phyloP scores from a whole-genome alignment of 2,888 invertebrate species.

The Ornithoptera priamus region DNA sequence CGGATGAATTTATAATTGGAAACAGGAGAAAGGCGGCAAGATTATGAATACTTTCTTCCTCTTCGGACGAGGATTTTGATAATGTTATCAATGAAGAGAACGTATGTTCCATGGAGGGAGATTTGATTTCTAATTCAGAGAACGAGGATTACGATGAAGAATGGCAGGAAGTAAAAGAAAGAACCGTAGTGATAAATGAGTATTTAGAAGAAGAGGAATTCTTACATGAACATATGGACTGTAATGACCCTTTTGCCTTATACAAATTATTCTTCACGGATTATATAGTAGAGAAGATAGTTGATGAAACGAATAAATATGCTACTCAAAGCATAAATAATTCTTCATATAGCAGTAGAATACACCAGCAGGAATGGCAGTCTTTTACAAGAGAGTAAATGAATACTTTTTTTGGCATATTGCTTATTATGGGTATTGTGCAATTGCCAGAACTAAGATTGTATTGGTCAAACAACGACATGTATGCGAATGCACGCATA shows the following conservation, averaged over 20 bases:
- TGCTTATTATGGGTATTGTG: constrained; percentile 31
- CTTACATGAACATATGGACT: neutral
- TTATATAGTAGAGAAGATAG: constrained; percentile 3
- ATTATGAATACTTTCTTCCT: neutral
- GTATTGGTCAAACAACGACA: constrained; percentile 35
- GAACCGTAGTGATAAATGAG: neutral
- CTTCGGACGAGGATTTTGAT: neutral
- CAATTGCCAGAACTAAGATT: constrained; percentile 29
- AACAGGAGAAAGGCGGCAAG: neutral
- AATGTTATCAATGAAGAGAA: neutral
- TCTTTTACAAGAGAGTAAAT: constrained; percentile 32
- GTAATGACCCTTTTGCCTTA: constrained; percentile 4
- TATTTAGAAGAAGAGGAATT: neutral
- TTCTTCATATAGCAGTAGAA: constrained; percentile 3
- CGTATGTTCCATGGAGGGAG: neutral
- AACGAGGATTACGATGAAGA: neutral
- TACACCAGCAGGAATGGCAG: constrained; percentile 18
- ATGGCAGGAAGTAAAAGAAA: neutral
- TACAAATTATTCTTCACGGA: constrained; percentile 6
- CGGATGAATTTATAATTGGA: neutral
- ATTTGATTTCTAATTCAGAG: neutral
- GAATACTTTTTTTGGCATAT: constrained; percentile 32
- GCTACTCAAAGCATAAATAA: constrained; percentile 10
- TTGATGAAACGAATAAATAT: constrained; percentile 9
- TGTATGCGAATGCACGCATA: constrained; percentile 37